These are phyloP conservation scores for Moxostoma hubbsi DNA, from an alignment of 2,797 vertebrate genomes.

Conservation along the genomic window DNA sequence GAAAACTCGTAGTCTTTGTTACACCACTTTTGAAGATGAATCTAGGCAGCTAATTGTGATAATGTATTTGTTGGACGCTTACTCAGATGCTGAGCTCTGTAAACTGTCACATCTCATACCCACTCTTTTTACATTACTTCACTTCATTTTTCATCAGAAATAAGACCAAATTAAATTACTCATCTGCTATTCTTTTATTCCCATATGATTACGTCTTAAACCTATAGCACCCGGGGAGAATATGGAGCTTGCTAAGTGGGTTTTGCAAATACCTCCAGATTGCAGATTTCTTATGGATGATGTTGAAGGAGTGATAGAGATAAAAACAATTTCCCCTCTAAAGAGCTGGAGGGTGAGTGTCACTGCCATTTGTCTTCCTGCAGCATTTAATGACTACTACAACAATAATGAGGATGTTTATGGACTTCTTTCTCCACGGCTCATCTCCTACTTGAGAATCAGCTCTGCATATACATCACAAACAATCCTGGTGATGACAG, in stretches of 20 bases:
- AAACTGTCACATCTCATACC: conserved; percentile 17
- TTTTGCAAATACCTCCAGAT: conserved; percentile 37
- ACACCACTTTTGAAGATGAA: conserved; percentile 14
- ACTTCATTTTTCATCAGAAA: conserved; percentile 27
- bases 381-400: conserved; percentile 46
- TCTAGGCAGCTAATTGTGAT: neutral
- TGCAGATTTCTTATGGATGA: conserved; percentile 27
- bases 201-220: conserved; percentile 39
- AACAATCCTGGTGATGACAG: conserved; percentile 33
- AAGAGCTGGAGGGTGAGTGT: conserved; percentile 40
- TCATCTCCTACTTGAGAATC: conserved; percentile 45
- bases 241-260: conserved; percentile 19
- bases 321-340: conserved; percentile 39
- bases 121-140: conserved; percentile 25
- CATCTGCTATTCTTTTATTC: conserved; percentile 32
- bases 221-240: conserved; percentile 33
- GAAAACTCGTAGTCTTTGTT: neutral
- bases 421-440: conserved; percentile 46
- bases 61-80: neutral
- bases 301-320: conserved; percentile 32
- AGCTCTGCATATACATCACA: conserved; percentile 32
- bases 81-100: neutral
- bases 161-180: conserved; percentile 37
- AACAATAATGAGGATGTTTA: conserved; percentile 48
- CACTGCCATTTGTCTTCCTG: conserved; percentile 30